These are phyloP conservation scores for Macaria liturata DNA, from an alignment of 2,888 invertebrate species.

Conservation along the genomic window DNA sequence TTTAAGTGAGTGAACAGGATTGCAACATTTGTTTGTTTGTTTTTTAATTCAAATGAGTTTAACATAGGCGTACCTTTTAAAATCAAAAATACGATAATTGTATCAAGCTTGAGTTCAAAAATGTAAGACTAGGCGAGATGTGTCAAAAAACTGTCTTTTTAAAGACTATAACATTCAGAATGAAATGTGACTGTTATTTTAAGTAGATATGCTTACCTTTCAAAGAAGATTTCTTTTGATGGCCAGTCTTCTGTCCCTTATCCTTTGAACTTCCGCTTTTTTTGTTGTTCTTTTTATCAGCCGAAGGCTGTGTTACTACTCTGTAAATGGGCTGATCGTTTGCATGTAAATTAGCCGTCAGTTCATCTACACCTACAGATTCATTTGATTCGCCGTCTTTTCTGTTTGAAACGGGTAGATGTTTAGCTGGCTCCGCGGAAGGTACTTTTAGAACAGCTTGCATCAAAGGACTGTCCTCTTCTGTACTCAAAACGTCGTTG, in stretches of 20 bases:
- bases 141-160: not conserved
- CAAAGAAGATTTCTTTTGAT: slow-evolving; percentile 74
- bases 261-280: slow-evolving; percentile 63
- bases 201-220: slow-evolving; percentile 56
- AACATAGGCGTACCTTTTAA: too few species aligned
- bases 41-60: too few species aligned
- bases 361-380: slow-evolving; percentile 66
- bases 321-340: slow-evolving; percentile 77
- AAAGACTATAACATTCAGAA: not conserved
- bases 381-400: slow-evolving; percentile 73
- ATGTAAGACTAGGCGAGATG: too few species aligned
- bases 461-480: slow-evolving; percentile 72
- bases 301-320: slow-evolving; percentile 74
- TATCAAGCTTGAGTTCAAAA: too few species aligned
- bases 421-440: slow-evolving; percentile 62
- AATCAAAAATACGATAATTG: too few species aligned
- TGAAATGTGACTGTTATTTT: too few species aligned
- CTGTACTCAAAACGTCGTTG: slow-evolving; percentile 67
- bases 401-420: slow-evolving; percentile 54
- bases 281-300: slow-evolving; percentile 70
- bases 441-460: slow-evolving; percentile 73
- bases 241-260: slow-evolving; percentile 66
- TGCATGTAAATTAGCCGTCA: slow-evolving; percentile 75
- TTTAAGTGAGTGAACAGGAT: too few species aligned
- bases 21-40: too few species aligned